A percentile compares a stretch with the other conserved stretches of the same genome.
Conservation (phyloP, 1,140 invertebrate species). For the Tribolium castaneum region DNA sequence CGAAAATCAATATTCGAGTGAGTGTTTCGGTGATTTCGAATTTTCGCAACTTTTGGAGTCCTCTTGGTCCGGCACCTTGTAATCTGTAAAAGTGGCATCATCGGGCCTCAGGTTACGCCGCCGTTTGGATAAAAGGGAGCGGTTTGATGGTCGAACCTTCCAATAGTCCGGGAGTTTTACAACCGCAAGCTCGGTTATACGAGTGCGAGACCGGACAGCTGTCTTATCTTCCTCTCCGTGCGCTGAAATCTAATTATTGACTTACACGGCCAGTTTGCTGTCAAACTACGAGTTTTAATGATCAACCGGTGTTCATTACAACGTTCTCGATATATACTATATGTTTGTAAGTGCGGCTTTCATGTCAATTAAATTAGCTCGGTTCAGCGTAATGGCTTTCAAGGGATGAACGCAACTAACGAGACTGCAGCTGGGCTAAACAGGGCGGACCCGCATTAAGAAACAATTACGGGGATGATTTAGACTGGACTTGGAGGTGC, state of each 20-base stretch:
- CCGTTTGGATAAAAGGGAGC: conserved; percentile 13
- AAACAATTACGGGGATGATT: background rate
- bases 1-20: no score
- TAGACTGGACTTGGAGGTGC: background rate
- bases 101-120: background rate
- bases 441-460: background rate
- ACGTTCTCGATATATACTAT: conserved; percentile 1
- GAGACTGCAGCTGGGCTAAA: background rate
- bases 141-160: conserved; percentile 31
- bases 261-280: conserved; percentile 3
- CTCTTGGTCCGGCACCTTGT: background rate
- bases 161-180: conserved; percentile 34
- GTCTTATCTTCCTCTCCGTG: conserved; percentile 40
- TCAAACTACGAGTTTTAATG: conserved; percentile 12
- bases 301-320: background rate
- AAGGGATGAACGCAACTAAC: background rate
- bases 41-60: no score
- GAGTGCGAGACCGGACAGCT: conserved; percentile 39
- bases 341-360: conserved; percentile 6
- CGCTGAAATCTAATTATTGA: conserved; percentile 41
- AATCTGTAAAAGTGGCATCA: conserved; percentile 28
- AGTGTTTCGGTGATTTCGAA: no score
- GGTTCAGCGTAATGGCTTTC: background rate
- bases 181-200: conserved; percentile 36
- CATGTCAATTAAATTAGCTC: conserved; percentile 15